Conservation (phyloP, 2,797 vertebrate genomes). For the Botia kubotai region DNA sequence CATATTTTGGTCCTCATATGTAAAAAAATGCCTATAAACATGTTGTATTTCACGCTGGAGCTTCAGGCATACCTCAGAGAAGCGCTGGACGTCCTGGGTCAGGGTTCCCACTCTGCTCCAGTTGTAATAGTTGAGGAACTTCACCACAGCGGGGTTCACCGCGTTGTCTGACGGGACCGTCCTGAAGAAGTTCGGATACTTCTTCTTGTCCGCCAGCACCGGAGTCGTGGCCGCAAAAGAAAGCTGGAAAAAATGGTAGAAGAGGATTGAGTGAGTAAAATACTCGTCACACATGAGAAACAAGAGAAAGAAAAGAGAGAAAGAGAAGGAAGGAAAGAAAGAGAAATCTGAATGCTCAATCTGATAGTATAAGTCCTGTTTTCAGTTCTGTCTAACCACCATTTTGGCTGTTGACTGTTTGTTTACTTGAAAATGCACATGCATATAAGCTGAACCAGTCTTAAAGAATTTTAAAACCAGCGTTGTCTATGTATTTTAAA, state of each 20-base stretch:
- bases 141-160: slow-evolving; percentile 96
- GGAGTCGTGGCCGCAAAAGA: slow-evolving; percentile 98
- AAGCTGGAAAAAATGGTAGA: slow-evolving; percentile 76
- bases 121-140: slow-evolving; percentile 92
- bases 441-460: neutral
- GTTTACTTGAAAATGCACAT: neutral
- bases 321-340: neutral
- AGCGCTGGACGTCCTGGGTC: slow-evolving; percentile 97
- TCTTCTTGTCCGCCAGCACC: slow-evolving; percentile 97
- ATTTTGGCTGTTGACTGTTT: neutral
- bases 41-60: neutral
- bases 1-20: neutral
- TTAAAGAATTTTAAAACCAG: neutral
- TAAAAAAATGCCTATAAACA: neutral
- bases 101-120: slow-evolving; percentile 98
- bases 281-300: no score
- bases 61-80: slow-evolving; percentile 89
- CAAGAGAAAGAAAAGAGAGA: no score
- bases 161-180: slow-evolving; percentile 98
- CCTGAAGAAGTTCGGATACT: slow-evolving; percentile 98
- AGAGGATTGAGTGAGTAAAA: neutral
- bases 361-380: neutral
- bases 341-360: slow-evolving; percentile 7
- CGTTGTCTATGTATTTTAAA: neutral
- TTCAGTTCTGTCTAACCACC: neutral